A percentile compares a stretch with the other conserved stretches of the same genome.
Evolutionary conservation across 2,888 invertebrate genomes (phyloP).

Genomic region (Coleophora deauratella): DNA sequence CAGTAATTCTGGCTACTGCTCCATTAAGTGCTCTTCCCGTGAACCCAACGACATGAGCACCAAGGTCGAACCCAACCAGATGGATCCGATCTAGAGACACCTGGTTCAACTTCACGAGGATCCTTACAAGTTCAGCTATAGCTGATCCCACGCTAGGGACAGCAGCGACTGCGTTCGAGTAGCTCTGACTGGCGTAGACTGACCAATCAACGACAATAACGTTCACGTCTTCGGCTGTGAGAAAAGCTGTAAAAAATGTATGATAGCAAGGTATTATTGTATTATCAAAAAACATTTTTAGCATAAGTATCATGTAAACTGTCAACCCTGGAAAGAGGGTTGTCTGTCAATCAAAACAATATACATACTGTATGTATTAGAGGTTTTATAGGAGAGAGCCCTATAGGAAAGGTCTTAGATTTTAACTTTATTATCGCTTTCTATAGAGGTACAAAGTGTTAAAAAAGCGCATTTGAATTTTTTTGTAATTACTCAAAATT

Average conservation of each 20-base stretch:
- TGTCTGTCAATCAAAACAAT: no score
- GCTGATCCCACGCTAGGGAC: conserved; percentile 28
- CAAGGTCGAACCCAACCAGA: conserved; percentile 43
- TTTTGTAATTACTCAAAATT: no score
- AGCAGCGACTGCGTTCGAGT: conserved; percentile 25
- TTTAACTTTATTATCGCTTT: no score
- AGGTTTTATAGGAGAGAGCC: no score
- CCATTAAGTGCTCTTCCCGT: conserved; percentile 27
- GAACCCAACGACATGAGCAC: conserved; percentile 43
- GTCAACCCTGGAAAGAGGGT: no score
- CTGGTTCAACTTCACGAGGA: conserved; percentile 12
- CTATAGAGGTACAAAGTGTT: no score
- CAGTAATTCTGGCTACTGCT: conserved; percentile 40
- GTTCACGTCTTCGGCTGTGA: conserved; percentile 24
- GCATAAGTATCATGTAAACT: no score
- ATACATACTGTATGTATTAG: no score
- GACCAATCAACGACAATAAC: conserved; percentile 48
- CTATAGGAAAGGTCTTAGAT: no score
- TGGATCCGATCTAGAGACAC: conserved; percentile 24
- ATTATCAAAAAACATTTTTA: no score
- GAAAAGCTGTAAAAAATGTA: conserved; percentile 19
- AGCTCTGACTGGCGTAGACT: conserved; percentile 25
- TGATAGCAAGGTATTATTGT: no score
- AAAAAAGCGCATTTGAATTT: no score
- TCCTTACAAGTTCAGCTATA: conserved; percentile 23